phyloP scores from a whole-genome alignment of 2,113 vertebrate species.

The Progne subis region DNA sequence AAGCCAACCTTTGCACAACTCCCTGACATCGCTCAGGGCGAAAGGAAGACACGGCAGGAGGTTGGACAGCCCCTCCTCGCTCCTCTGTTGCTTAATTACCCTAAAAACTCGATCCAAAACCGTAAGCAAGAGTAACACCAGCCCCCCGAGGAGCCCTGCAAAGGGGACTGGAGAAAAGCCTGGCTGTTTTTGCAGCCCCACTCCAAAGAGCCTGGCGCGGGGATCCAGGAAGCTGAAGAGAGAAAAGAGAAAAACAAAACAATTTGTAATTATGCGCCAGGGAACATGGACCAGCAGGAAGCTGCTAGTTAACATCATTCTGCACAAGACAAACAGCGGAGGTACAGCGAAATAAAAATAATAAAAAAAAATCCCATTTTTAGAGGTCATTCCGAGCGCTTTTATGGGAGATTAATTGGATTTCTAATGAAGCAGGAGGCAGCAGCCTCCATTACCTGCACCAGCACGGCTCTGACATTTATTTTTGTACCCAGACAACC shows the following conservation, averaged over 20 bases:
- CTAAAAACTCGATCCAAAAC: background rate
- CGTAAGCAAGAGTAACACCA: background rate
- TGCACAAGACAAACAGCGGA: background rate
- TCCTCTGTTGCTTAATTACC: background rate
- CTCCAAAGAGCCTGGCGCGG: background rate
- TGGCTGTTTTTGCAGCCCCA: background rate
- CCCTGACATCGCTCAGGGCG: rapidly evolving
- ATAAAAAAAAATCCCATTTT: background rate
- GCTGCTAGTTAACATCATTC: background rate
- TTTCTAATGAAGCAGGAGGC: background rate
- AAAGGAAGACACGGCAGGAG: background rate
- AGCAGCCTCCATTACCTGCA: constrained; percentile 13
- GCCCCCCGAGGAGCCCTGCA: background rate
- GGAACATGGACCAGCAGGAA: constrained; percentile 46
- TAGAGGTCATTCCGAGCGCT: background rate
- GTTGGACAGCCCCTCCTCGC: background rate
- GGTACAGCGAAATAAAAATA: background rate
- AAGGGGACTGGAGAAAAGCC: background rate
- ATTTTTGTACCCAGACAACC: background rate
- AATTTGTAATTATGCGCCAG: background rate
- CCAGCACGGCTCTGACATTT: background rate
- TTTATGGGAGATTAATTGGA: background rate
- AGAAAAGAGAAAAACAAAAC: background rate
- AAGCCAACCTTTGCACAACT: background rate
- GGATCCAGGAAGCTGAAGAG: constrained; percentile 12